Evolutionary conservation across 1,140 invertebrate species (phyloP).

Genomic region (Tenebrio molitor): DNA sequence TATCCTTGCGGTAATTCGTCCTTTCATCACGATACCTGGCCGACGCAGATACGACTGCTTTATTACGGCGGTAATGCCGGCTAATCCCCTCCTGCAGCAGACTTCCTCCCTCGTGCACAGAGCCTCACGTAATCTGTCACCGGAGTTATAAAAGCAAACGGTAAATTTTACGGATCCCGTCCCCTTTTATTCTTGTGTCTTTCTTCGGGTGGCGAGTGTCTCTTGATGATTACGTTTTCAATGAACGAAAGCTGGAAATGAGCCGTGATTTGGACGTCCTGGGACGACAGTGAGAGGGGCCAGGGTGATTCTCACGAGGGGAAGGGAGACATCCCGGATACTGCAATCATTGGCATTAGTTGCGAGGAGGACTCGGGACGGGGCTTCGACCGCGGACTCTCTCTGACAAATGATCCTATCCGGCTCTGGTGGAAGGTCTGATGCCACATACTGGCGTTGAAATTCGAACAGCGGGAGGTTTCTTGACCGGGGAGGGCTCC

Average conservation of each 20-base stretch:
- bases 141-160: background rate
- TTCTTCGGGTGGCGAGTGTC: background rate
- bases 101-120: too few species aligned
- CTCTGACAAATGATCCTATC: conserved; percentile 55
- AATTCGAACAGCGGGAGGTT: too few species aligned
- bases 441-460: too few species aligned
- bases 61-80: too few species aligned
- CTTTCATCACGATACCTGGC: conserved; percentile 3
- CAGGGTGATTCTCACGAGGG: conserved; percentile 52
- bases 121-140: too few species aligned
- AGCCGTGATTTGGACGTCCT: conserved; percentile 57
- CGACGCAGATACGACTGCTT: background rate
- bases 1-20: conserved; percentile 27
- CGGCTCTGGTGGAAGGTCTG: too few species aligned
- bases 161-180: background rate
- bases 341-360: conserved; percentile 55
- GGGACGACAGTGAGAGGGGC: background rate
- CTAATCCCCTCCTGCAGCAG: too few species aligned
- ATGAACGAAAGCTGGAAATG: conserved; percentile 56
- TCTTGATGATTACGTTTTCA: conserved; percentile 14
- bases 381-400: conserved; percentile 51
- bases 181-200: conserved; percentile 5
- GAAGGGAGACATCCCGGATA: conserved; percentile 56
- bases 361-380: conserved; percentile 28
- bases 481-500: too few species aligned